Conservation (phyloP, 2,888 invertebrate species). For the Meteorus cinctellus region DNA sequence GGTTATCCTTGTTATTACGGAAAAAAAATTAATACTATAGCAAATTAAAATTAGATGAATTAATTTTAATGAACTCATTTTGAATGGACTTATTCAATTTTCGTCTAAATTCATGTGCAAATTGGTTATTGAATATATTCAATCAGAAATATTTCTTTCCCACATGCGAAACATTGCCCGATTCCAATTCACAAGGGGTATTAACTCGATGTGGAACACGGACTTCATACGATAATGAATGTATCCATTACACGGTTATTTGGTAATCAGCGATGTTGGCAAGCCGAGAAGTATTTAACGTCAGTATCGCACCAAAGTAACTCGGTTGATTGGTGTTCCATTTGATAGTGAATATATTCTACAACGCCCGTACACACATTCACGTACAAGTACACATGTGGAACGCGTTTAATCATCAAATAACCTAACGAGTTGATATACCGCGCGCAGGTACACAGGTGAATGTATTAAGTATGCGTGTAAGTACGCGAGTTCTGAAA, state of each 20-base stretch:
- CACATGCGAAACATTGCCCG: background rate
- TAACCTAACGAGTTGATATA: slow-evolving; percentile 34
- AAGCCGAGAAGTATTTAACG: slow-evolving; percentile 52
- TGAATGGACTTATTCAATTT: no score
- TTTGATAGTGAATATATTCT: slow-evolving; percentile 43
- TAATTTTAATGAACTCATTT: no score
- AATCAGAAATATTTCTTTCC: no score
- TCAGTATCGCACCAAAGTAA: slow-evolving; percentile 54
- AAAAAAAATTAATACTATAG: no score
- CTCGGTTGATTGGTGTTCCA: slow-evolving; percentile 55
- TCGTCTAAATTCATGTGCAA: no score
- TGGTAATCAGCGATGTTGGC: slow-evolving; percentile 52
- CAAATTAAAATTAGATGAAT: no score
- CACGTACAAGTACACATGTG: slow-evolving; percentile 30
- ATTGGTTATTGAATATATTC: no score
- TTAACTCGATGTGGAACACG: slow-evolving; percentile 4
- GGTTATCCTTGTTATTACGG: no score
- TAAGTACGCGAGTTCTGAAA: no score
- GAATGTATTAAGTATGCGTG: background rate
- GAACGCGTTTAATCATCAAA: slow-evolving; percentile 49
- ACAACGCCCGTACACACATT: slow-evolving; percentile 10
- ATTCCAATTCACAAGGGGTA: slow-evolving; percentile 42
- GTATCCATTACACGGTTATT: slow-evolving; percentile 55
- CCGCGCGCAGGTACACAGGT: background rate
- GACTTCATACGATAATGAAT: slow-evolving; percentile 48